These are phyloP conservation scores for Dyspetes luteomarginatus DNA, from an alignment of 2,888 invertebrate species.

Conservation along the genomic window DNA sequence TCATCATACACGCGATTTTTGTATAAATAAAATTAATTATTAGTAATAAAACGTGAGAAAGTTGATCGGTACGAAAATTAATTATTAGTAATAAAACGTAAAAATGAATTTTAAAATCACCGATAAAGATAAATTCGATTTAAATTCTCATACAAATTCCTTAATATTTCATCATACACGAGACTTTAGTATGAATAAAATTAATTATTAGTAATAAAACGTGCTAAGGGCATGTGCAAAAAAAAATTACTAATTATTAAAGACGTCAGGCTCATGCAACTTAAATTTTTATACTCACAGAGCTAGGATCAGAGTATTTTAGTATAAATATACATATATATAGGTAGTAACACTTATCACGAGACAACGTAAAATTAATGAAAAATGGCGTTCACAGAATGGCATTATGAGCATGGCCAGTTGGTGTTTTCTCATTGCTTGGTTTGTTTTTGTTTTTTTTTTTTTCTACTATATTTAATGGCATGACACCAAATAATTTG, in stretches of 20 bases:
- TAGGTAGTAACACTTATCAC: constrained; percentile 28
- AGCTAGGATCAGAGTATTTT: neutral
- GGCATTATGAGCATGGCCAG: constrained; percentile 47
- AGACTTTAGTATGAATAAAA: neutral
- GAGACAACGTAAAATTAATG: constrained; percentile 53
- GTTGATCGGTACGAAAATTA: no score
- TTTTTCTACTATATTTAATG: constrained; percentile 14
- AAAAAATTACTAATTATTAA: neutral
- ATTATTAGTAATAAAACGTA: no score
- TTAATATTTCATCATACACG: neutral
- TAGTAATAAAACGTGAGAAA: neutral
- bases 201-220: neutral
- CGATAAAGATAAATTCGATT: neutral
- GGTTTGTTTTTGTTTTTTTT: constrained; percentile 13
- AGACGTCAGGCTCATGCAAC: constrained; percentile 10
- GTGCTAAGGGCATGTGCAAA: neutral
- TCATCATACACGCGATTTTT: neutral
- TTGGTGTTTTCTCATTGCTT: constrained; percentile 20
- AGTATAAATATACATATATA: neutral
- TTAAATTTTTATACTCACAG: neutral
- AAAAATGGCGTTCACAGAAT: constrained; percentile 53
- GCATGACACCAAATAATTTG: constrained; percentile 31
- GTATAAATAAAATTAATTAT: neutral
- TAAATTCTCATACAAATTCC: neutral
- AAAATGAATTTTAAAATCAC: neutral